Percentiles rank a stretch among this genome's conserved stretches.
These are phyloP conservation scores for Uloborus diversus DNA, from an alignment of 1,140 invertebrate species.

Conservation along the genomic window DNA sequence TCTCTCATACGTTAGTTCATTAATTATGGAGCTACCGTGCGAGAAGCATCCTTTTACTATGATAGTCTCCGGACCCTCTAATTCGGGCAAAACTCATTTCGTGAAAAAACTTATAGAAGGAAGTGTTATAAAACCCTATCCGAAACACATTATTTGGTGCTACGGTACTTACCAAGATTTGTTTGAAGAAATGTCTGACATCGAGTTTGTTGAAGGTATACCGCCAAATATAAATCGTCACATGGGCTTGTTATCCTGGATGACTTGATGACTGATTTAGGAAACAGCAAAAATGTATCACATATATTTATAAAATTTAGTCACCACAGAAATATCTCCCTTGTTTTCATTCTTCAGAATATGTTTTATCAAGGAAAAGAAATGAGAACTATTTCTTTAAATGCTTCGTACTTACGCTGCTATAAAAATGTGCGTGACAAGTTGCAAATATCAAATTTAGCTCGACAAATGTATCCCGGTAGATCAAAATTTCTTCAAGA, in stretches of 20 bases:
- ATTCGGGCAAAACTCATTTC: background rate
- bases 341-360: slow-evolving; percentile 45
- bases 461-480: slow-evolving; percentile 4
- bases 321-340: slow-evolving; percentile 6
- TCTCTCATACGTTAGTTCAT: no score
- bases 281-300: background rate
- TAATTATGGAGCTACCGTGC: background rate
- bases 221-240: background rate
- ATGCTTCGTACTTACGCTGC: slow-evolving; percentile 16
- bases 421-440: slow-evolving; percentile 17
- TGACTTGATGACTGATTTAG: slow-evolving; percentile 19
- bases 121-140: background rate
- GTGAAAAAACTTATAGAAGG: background rate
- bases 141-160: background rate
- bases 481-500: background rate
- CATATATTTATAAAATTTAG: slow-evolving; percentile 19
- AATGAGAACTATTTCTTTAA: slow-evolving; percentile 26
- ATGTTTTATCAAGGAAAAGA: slow-evolving; percentile 29
- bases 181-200: slow-evolving; percentile 5
- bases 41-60: background rate
- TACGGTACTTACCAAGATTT: background rate
- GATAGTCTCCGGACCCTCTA: background rate
- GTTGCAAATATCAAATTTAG: background rate
- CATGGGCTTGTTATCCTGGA: background rate
- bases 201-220: background rate